These are phyloP conservation scores for Egretta garzetta DNA, from an alignment of 2,113 vertebrate genomes.

Conservation along the genomic window DNA sequence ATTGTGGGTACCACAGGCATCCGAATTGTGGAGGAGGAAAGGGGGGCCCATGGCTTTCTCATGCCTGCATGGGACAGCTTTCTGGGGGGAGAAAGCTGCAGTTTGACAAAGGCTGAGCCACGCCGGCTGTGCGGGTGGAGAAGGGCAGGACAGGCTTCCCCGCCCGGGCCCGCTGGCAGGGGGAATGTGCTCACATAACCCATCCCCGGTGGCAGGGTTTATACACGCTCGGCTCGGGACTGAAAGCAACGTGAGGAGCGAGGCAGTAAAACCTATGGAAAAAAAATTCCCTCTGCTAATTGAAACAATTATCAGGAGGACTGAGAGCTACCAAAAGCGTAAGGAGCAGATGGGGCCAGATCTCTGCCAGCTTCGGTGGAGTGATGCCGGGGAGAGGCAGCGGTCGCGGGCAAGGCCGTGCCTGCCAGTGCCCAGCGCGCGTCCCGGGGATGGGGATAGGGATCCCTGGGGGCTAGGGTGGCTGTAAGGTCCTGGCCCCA, in stretches of 20 bases:
- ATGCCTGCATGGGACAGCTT: not conserved
- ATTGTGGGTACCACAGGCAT: accelerated
- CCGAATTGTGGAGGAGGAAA: accelerated
- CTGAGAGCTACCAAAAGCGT: accelerated
- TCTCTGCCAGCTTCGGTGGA: not conserved
- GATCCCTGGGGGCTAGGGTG: not conserved
- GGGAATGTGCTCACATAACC: not conserved
- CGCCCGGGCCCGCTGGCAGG: not conserved
- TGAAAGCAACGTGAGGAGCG: accelerated
- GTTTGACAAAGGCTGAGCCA: accelerated
- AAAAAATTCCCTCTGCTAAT: not conserved
- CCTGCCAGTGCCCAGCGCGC: not conserved
- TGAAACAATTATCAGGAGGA: not conserved
- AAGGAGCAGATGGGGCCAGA: not conserved
- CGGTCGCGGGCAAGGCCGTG: accelerated
- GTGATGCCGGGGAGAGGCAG: not conserved
- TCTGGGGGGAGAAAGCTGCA: not conserved
- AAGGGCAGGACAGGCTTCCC: not conserved
- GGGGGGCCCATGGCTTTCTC: accelerated
- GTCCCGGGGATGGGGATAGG: not conserved
- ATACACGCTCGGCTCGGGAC: not conserved
- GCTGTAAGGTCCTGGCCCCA: not conserved
- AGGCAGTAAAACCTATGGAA: not conserved
- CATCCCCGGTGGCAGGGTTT: not conserved
- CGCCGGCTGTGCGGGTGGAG: not conserved